phyloP scores from a whole-genome alignment of 2,888 invertebrate genomes.

The Perithous albicinctus region DNA sequence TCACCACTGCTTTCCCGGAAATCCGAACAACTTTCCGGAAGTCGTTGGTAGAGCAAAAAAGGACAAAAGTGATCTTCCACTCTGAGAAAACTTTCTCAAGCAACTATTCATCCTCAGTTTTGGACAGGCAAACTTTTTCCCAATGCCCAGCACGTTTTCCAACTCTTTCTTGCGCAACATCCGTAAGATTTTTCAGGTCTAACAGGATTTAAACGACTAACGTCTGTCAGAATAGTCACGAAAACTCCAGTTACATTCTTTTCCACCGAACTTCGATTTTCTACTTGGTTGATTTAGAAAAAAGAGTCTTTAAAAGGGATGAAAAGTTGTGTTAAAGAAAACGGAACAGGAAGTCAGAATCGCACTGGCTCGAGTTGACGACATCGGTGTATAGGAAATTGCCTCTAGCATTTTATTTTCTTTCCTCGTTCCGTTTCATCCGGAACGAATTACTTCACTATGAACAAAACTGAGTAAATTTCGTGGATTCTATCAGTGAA shows the following conservation, averaged over 20 bases:
- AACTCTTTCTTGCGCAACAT: neutral
- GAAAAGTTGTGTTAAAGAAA: neutral
- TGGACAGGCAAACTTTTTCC: conserved; percentile 9
- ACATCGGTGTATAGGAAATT: neutral
- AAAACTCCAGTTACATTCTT: neutral
- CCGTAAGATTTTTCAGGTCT: neutral
- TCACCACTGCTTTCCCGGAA: conserved; percentile 17
- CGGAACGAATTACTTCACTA: conserved; percentile 61
- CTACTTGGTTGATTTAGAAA: neutral
- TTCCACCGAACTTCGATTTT: neutral
- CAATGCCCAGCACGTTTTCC: neutral
- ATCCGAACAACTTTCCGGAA: conserved; percentile 18
- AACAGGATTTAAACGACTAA: neutral
- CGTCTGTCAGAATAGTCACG: neutral
- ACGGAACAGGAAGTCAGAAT: neutral
- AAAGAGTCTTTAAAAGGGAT: neutral
- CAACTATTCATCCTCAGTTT: neutral
- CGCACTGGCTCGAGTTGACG: neutral
- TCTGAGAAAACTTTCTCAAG: neutral
- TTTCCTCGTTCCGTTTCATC: conserved; percentile 46
- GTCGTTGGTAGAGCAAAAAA: conserved; percentile 8
- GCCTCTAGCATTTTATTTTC: neutral
- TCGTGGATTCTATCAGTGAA: conserved; percentile 7
- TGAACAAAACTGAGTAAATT: conserved; percentile 50
- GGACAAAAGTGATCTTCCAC: conserved; percentile 14